Evolutionary conservation across 1,140 invertebrate species (phyloP), one percentile per base, ranked within the genome.

Genomic region (Lepidurus apus): DNA sequence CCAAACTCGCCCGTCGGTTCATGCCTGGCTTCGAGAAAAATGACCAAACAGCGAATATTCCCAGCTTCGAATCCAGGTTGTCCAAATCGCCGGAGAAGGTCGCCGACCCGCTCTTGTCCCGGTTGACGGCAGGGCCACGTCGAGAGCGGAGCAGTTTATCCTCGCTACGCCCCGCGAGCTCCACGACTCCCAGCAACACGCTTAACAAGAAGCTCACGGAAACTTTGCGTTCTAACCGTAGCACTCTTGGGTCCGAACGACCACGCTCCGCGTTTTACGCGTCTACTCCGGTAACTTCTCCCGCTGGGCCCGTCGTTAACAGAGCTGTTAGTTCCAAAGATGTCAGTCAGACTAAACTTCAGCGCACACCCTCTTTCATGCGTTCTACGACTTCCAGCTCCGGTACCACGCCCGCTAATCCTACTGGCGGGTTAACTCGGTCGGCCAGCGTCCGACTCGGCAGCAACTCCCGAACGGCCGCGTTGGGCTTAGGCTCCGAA

Each of bases 231-330:
- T 13, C 53, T 4, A 17, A 21, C 6, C 53, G 53, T 17, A 65
- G n/a, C 21, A 65, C 1, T 65, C 17, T 21, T 17, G 53, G 53
- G 17, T 13, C 73, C 3, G 78, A 79, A 34, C 73, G 78, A 2
- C 78, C 78, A 0, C 73, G 74, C 45, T 79, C 78, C 42, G 43
- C 78, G 13, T 79, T 79, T 74, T 79, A 74, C 78, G n/a, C 78
- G 34, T 43, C 78, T 24, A 79, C 73, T n/a, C 74, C 78, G 43
- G 45, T 43, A 24, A 43, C 53, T n/a, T 10, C 65, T 44, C 73
- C 43, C 78, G 43, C 44, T 74, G 26, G 73, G 43, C 43, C 34
- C 73, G 13, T 74, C 73, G 53, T 65, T 13, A 65, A 65, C 53
- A 13, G 53, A 65, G 53, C 53, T 21, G 8, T 17, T 7, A 65